These are phyloP conservation scores for Ypsolopha sequella DNA, from an alignment of 2,888 invertebrate genomes.

Conservation along the genomic window DNA sequence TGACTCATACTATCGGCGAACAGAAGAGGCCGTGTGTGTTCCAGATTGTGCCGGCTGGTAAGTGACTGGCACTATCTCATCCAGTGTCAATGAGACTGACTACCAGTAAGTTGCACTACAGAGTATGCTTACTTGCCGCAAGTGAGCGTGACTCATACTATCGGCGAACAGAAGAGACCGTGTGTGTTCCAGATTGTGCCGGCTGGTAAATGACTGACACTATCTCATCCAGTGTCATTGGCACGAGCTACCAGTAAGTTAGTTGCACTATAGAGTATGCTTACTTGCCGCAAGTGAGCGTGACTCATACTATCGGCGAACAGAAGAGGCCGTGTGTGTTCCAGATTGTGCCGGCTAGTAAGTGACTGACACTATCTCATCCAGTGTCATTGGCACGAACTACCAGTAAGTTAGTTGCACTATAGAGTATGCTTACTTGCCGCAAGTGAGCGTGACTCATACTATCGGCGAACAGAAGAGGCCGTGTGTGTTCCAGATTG, in stretches of 20 bases:
- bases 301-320: constrained; percentile 83
- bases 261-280: too few species aligned
- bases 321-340: constrained; percentile 89
- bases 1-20: constrained; percentile 82
- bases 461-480: constrained; percentile 84
- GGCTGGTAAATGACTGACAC: too few species aligned
- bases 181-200: too few species aligned
- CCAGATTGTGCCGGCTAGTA: constrained; percentile 89
- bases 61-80: not conserved
- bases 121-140: too few species aligned
- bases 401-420: too few species aligned
- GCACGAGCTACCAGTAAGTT: constrained; percentile 57
- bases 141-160: constrained; percentile 84
- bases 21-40: constrained; percentile 75
- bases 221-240: constrained; percentile 7
- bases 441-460: constrained; percentile 87
- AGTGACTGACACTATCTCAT: constrained; percentile 13
- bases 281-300: constrained; percentile 86
- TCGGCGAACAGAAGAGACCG: constrained; percentile 85
- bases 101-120: constrained; percentile 85
- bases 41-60: too few species aligned
- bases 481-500: constrained; percentile 90
- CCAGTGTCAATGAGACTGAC: constrained; percentile 50
- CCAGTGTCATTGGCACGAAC: constrained; percentile 55
- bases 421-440: too few species aligned